These are phyloP conservation scores for Yoshiicerus persimilis DNA, from an alignment of 1,140 invertebrate genomes.

Conservation along the genomic window DNA sequence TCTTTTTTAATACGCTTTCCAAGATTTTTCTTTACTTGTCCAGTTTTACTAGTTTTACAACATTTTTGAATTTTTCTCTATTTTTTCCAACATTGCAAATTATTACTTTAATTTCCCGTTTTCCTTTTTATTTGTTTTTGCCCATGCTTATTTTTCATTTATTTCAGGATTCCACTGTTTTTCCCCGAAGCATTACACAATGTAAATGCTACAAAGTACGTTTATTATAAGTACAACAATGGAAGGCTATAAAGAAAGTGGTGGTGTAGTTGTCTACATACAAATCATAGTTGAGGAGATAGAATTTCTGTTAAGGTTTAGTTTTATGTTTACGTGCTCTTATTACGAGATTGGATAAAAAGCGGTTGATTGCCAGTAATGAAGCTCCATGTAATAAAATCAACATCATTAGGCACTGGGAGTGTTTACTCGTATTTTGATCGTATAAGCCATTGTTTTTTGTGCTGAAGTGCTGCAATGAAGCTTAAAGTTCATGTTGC, in stretches of 20 bases:
- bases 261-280: background rate
- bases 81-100: too few species aligned
- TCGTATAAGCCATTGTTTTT: background rate
- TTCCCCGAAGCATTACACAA: too few species aligned
- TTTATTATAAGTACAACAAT: background rate
- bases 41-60: too few species aligned
- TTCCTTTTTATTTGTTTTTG: too few species aligned
- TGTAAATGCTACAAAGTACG: too few species aligned
- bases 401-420: conserved; percentile 16
- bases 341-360: conserved; percentile 17
- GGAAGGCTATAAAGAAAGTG: background rate
- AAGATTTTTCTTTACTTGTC: too few species aligned
- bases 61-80: too few species aligned
- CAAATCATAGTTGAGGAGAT: background rate
- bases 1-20: too few species aligned
- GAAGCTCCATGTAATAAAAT: conserved; percentile 18
- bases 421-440: background rate
- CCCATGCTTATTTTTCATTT: too few species aligned
- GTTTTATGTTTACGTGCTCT: conserved; percentile 5
- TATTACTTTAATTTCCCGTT: too few species aligned
- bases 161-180: too few species aligned
- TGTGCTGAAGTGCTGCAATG: background rate
- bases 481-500: background rate
- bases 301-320: background rate
- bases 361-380: conserved; percentile 21